Evolutionary conservation across 2,113 vertebrate genomes (phyloP), one percentile per base, ranked within the genome.

Genomic region (Catharus minimus): DNA sequence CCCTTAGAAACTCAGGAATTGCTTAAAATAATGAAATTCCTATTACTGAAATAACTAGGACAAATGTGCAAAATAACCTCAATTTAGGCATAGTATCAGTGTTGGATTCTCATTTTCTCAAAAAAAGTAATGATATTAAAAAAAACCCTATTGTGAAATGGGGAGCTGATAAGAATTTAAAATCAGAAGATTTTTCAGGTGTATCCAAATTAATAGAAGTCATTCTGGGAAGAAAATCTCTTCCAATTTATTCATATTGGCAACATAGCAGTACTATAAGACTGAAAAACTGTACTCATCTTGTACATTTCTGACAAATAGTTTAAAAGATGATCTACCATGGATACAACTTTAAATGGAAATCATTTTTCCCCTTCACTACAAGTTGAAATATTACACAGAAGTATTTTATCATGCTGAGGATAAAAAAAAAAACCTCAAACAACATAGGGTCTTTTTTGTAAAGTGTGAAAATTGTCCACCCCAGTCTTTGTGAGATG

Each of bases 11-110:
- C 8, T 44, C 76, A 72, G 4, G 5, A 57, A 77, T 50, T 83
- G 5, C 38, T 90, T 92, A 76, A 86, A 92, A 64, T 83, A 83
- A 75, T 83, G 27, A 83, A 89, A 64, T 86, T 53, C 6, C 6
- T 57, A 26, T 69, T 84, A 50, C 2, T 57, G 32, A 84, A 78
- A 10, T 16, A 66, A 62, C 30, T 69, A 30, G n/a, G 18, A 77
- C 16, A 92, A 92, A 73, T 49, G 10, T 75, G 30, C 21, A 86
- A 82, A 82, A 74, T 61, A 85, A 19, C 12, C n/a, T 81, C 20
- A 44, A 12, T 82, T 90, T 82, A 83, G 76, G 2, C 6, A 43
- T 46, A 30, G 6, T 22, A 43, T 43, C 46, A 81, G 53, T 55
- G 77, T 14, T 69, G 47, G 14, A 89, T 83, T 86, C 26, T 24